Conservation (phyloP, 1,140 invertebrate species). For the Riptortus pedestris region DNA sequence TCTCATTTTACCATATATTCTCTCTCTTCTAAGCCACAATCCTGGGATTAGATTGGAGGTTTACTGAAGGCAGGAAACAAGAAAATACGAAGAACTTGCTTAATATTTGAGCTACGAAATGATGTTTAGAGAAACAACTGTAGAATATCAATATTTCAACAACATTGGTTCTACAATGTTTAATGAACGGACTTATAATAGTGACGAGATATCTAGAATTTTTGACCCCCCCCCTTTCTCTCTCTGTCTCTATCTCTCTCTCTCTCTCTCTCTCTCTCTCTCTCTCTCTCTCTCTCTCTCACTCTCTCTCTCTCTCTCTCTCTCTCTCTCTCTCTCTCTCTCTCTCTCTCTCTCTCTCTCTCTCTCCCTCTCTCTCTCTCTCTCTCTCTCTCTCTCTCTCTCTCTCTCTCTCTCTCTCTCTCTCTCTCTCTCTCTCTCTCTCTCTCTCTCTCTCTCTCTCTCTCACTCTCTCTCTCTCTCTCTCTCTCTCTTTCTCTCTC, state of each 20-base stretch:
- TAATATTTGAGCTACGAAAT: no score
- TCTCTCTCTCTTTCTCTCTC: neutral
- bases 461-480: neutral
- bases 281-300: conserved; percentile 20
- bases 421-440: neutral
- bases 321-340: conserved; percentile 22
- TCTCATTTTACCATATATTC: no score
- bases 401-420: neutral
- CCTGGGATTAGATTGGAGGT: no score
- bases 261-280: neutral
- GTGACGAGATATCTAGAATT: no score
- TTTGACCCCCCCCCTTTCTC: no score
- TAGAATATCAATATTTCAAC: no score
- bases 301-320: conserved; percentile 18
- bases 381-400: neutral
- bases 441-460: neutral
- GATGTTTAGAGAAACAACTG: neutral
- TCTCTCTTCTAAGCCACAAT: no score
- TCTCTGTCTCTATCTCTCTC: no score
- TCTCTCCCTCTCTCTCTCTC: neutral
- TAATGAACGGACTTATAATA: neutral
- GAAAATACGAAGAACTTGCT: no score
- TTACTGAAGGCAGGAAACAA: no score
- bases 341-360: conserved; percentile 2
- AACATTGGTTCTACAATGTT: no score